Base-by-base conservation (phyloP, 2,113 vertebrate genomes). In the Lipophrys pholis region DNA sequence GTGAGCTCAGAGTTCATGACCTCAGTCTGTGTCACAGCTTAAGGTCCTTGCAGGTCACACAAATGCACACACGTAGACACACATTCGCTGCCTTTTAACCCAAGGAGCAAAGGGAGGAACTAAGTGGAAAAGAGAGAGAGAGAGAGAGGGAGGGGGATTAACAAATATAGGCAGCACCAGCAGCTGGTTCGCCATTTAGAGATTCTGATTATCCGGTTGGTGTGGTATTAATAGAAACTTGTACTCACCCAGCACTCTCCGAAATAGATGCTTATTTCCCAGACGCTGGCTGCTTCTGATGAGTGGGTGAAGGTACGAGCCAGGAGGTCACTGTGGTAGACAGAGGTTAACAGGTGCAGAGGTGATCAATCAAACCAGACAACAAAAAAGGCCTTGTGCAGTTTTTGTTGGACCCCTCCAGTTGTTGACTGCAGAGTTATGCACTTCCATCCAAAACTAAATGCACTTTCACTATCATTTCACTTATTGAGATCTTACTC, bases 121-220 rank as follows among this genome's bases (percentile, higher is more conserved):
- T 35, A 52, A 60, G 73, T 54, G 66, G 58, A 48, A 78, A 76
- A 56, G 11, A 38, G 50, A 79, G 69, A 64, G 53, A 58, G 39
- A 55, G 73, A 56, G 11, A 38, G 50, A 79, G 69, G 64, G 53
- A 58, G 39, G 52, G 53, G 74, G 86, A 88, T 91, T 89, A 91
- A 68, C 49, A 76, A 69, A 84, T 74, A 87, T 55, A 65, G 69
- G 57, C 72, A 68, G 79, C n/a, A 6, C 64, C 59, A 81, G 67
- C 81, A 84, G 75, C 85, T 88, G 87, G 66, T 84, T 83, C 77
- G 54, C 73, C 83, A 76, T 81, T 87, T 87, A 82, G 64, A 76
- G 73, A 81, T 83, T 82, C 63, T 61, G 83, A 69, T 74, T 88
- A 80, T 86, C 65, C 21, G 21, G 55, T 64, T 69, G 49, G 40